Evolutionary conservation across 2,888 invertebrate species (phyloP), one percentile per base, ranked within the genome.

Genomic region (Emmelina monodactyla): DNA sequence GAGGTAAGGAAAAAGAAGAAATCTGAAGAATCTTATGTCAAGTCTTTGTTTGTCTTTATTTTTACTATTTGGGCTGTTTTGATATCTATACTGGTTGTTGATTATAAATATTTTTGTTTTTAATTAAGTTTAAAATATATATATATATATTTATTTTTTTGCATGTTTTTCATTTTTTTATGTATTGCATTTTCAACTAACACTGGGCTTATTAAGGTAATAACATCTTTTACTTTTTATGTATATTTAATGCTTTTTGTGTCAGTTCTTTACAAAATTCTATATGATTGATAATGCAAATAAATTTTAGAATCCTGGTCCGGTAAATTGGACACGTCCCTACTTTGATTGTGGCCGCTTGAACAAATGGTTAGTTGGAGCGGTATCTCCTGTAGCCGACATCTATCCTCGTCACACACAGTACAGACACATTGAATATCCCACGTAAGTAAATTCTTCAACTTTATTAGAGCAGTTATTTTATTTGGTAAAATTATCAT

Each of bases 331-430:
- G 88, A 95, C 94, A 0, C 83, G 89, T 38, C 97, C 97, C 0
- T 98, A 97, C 63, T 98, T 94, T 63, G 97, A 98, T 78, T 98
- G 97, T 62, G 94, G 92, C 3, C 82, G 96, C 43, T 90, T 96
- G 0, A 96, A 97, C 69, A 91, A 95, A 59, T 98, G 98, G 98
- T 79, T 97, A 22, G 90, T 97, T 6, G 92, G 90, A 14, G 97
- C 96, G 1, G 92, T 95, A 1, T 91, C 94, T 14, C 97, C 97
- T 0, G 91, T 98, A 25, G 94, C 94, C 2, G 98, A 98, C 60
- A 94, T 96, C 47, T 96, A 91, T 71, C 97, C 97, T 0, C 82
- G 95, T 10, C 95, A 96, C 60, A 96, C 95, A 2, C 89, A 91
- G 47, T 96, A 92, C 63, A 84, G 95, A 56, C 95, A 96, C 61